These are phyloP conservation scores for Solea senegalensis DNA, from an alignment of 2,113 vertebrate species.

Conservation along the genomic window DNA sequence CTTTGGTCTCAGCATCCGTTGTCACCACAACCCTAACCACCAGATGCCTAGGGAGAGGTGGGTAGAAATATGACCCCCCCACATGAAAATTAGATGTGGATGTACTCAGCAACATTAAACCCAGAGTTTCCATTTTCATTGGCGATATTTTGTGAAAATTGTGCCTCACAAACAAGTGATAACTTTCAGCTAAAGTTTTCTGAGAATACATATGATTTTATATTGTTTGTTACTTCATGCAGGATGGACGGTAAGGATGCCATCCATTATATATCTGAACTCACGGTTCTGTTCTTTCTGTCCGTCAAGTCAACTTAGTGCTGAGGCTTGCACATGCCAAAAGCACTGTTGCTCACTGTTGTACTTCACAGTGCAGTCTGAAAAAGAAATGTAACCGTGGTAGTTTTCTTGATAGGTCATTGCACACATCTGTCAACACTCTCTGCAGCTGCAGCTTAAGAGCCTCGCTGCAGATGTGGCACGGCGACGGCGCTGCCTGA, in stretches of 20 bases:
- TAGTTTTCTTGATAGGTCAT: constrained; percentile 74
- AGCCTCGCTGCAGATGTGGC: constrained; percentile 60
- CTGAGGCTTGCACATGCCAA: constrained; percentile 72
- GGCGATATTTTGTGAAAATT: constrained; percentile 14
- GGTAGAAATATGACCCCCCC: constrained; percentile 48
- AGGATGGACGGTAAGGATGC: constrained; percentile 31
- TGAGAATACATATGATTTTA: constrained; percentile 10
- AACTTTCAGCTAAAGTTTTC: constrained; percentile 11
- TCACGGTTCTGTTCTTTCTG: constrained; percentile 63
- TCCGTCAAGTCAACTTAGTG: constrained; percentile 71
- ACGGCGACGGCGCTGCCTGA: constrained; percentile 38
- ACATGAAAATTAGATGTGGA: constrained; percentile 18
- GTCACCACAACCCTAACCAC: constrained; percentile 98
- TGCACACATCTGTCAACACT: constrained; percentile 77
- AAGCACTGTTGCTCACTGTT: constrained; percentile 65
- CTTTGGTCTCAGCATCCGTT: constrained; percentile 96
- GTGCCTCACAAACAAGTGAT: constrained; percentile 16
- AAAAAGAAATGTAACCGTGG: constrained; percentile 62
- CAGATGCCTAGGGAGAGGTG: constrained; percentile 99
- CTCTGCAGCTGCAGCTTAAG: constrained; percentile 65
- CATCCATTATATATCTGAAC: constrained; percentile 63
- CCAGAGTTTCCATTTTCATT: not conserved
- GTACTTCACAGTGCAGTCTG: constrained; percentile 59
- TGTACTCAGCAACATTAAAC: constrained; percentile 8
- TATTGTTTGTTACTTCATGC: constrained; percentile 49